Evolutionary conservation across 2,113 vertebrate species (phyloP), one percentile per base, ranked within the genome.

Genomic region (Crotalus viridis): DNA sequence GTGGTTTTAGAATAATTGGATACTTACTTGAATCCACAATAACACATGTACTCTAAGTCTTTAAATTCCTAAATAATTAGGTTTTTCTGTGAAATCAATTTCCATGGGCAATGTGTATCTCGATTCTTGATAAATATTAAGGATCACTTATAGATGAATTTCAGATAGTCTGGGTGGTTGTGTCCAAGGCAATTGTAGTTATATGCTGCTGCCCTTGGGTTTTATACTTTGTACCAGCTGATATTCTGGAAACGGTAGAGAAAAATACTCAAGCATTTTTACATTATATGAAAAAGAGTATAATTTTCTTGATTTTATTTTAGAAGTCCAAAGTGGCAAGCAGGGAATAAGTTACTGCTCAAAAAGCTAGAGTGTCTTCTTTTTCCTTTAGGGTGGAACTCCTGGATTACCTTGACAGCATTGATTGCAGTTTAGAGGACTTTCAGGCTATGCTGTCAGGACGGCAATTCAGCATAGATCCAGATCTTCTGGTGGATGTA

Each of bases 361-460:
- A 64, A 17, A 87, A 64, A 61, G 43, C 24, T 56, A 56, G 55
- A 85, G 39, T 26, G 26, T 90, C 10, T 52, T 39, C 52, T 87
- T 85, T 87, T 64, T 69, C 59, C 91, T 94, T 74, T 96, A 99
- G 99, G 97, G 97, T 99, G 95, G 99, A 99, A 96, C 98, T 99
- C 89, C 98, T 99, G 98, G 99, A 99, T 97, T 99, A 99, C 95
- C 98, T 99, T 95, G 99, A 99, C 97, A 99, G 99, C 91, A 99
- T 99, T 17, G 99, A 99, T 96, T 99, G 99, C 98, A 99, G 98
- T 96, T 98, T 99, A 97, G 99, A 99, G 96, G 99, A 99, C 95
- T 99, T 99, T 94, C 99, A 99, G 96, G 99, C 99, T 87, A 98
- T 99, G 98, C 96, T 99, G 13, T 98, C 98, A 90, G 99, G 98